These are phyloP conservation scores for Bicyclus anynana DNA, from an alignment of 1,140 invertebrate species.

Conservation along the genomic window DNA sequence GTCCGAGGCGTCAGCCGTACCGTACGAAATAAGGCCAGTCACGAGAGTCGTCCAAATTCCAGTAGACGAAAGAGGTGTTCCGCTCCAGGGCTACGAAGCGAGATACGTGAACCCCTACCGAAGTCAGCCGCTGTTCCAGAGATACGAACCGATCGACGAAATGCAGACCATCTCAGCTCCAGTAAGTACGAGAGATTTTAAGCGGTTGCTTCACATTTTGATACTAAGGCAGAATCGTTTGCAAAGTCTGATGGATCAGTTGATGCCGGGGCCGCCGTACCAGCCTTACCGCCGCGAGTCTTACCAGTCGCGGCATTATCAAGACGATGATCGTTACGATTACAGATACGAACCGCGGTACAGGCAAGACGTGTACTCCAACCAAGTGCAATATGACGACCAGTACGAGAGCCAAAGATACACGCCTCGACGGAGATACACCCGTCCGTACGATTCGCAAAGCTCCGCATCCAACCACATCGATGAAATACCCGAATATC, in stretches of 20 bases:
- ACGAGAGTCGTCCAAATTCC: slow-evolving; percentile 56
- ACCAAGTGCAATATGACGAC: slow-evolving; percentile 58
- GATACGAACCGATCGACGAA: slow-evolving; percentile 55
- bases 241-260: slow-evolving; percentile 75
- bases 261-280: slow-evolving; percentile 57
- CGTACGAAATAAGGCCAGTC: slow-evolving; percentile 52
- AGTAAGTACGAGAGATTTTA: slow-evolving; percentile 79
- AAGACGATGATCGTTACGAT: slow-evolving; percentile 57
- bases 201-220: slow-evolving; percentile 77
- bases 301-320: slow-evolving; percentile 46
- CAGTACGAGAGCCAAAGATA: slow-evolving; percentile 73
- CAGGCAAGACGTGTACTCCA: slow-evolving; percentile 56
- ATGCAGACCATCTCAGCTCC: slow-evolving; percentile 68
- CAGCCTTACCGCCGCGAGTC: slow-evolving; percentile 54
- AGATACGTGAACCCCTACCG: slow-evolving; percentile 58
- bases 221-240: slow-evolving; percentile 76
- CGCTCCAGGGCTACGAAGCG: slow-evolving; percentile 59
- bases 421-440: slow-evolving; percentile 65
- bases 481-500: slow-evolving; percentile 79
- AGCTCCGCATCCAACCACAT: slow-evolving; percentile 71
- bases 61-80: slow-evolving; percentile 62
- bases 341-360: slow-evolving; percentile 60
- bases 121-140: slow-evolving; percentile 52
- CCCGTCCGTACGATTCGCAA: slow-evolving; percentile 62
- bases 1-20: slow-evolving; percentile 39